Evolutionary conservation across 2,888 invertebrate species (phyloP).

Genomic region (Parnassius orleans): DNA sequence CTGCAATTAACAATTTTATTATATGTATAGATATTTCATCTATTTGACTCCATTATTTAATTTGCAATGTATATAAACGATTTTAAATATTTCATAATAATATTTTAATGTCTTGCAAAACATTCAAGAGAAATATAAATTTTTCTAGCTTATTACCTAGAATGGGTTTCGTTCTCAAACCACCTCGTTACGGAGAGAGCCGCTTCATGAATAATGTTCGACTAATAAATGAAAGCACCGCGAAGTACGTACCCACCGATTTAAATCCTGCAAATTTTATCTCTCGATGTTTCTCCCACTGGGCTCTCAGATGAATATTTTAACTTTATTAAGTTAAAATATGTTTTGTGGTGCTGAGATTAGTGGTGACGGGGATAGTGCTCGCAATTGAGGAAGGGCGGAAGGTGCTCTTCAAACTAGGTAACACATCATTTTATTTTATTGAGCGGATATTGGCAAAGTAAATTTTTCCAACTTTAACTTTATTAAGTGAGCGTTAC

Average conservation of each 20-base stretch:
- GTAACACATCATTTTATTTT: too few relatives aligned
- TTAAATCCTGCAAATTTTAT: conserved; percentile 64
- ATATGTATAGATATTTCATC: too few relatives aligned
- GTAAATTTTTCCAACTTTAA: too few relatives aligned
- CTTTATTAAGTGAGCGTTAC: not conserved
- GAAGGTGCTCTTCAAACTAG: too few relatives aligned
- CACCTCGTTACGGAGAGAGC: conserved; percentile 70
- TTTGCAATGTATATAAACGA: too few relatives aligned
- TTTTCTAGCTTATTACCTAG: conserved; percentile 67
- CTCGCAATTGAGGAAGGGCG: too few relatives aligned
- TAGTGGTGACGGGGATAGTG: too few relatives aligned
- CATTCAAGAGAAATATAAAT: conserved; percentile 30
- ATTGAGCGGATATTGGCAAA: too few relatives aligned
- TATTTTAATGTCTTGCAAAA: not conserved
- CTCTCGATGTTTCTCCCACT: conserved; percentile 53
- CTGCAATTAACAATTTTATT: too few relatives aligned
- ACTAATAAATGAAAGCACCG: conserved; percentile 64
- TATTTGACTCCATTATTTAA: too few relatives aligned
- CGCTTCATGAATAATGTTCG: conserved; percentile 75
- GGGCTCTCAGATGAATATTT: conserved; percentile 32
- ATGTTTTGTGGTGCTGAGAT: too few relatives aligned
- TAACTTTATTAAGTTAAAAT: conserved; percentile 16
- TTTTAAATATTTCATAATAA: too few relatives aligned
- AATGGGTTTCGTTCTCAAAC: conserved; percentile 62
- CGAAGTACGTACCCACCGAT: conserved; percentile 70